Base-by-base conservation (phyloP, 2,888 invertebrate genomes). In the Acronicta psi region DNA sequence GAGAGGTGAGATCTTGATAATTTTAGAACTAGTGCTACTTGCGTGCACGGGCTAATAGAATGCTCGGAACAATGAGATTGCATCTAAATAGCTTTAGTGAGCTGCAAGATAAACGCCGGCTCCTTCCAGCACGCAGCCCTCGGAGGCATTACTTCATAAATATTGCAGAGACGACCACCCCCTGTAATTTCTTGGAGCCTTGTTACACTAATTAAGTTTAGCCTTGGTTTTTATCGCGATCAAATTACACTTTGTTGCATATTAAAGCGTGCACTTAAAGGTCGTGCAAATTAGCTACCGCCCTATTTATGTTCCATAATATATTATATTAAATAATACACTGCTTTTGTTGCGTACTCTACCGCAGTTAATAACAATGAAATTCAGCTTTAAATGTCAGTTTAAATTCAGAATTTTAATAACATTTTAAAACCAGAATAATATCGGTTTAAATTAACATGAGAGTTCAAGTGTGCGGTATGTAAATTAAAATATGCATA, bases 81-180 rank as follows among this genome's bases (percentile, higher is more conserved):
- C 84, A 89, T 90, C 86, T 89, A 81, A 88, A 90, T 88, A 82
- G 86, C 75, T 83, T 83, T 78, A 79, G 75, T 74, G 75, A 74
- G 78, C 76, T 77, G 69, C 62, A 75, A 77, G 83, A 87, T 85
- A 84, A 81, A 83, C 20, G 78, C 75, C 36, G 77, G 55, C 56
- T 62, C 55, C 66, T 74, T 70, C 66, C 56, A 20, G 52, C 52
- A 58, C 64, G 49, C 36, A 63, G 46, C 49, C 60, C 43, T 59
- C 36, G 50, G 56, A 45, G 45, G 47, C 60, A 68, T 64, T 49
- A 75, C 63, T 59, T 68, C 75, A 81, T 82, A 79, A 82, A 81
- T 82, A 77, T 78, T 75, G 73, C 79, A 80, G 60, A 63, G 69
- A 61, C 71, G 71, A 67, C 70, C 44, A 67, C 72, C 66, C 69